Conservation (phyloP, 2,888 invertebrate genomes). For the Anoplius nigerrimus region DNA sequence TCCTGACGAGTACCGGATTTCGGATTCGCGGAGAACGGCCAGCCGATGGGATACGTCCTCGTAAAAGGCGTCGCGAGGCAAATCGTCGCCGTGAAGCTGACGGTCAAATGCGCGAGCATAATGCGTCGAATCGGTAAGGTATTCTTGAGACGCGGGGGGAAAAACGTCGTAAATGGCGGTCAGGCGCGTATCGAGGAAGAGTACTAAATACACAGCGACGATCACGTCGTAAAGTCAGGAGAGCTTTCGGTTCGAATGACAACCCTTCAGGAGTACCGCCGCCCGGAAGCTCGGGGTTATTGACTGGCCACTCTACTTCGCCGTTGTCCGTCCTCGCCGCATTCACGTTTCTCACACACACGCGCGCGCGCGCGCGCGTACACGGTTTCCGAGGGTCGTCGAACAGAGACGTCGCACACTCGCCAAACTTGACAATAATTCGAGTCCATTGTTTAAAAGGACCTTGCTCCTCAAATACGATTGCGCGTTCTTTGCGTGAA, state of each 20-base stretch:
- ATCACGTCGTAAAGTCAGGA: conserved; percentile 68
- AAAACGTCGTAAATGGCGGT: conserved; percentile 30
- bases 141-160: no score
- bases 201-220: conserved; percentile 63
- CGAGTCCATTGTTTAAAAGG: no score
- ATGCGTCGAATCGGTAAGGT: neutral
- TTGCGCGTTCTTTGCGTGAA: no score
- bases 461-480: no score
- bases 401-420: no score
- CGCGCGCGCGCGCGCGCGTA: conserved; percentile 26
- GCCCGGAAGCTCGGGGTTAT: conserved; percentile 70
- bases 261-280: conserved; percentile 68
- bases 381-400: no score
- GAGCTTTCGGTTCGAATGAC: conserved; percentile 72
- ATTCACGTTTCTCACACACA: conserved; percentile 23
- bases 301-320: conserved; percentile 72
- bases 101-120: neutral
- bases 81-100: no score
- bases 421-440: conserved; percentile 6
- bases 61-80: no score
- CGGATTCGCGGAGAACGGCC: no score
- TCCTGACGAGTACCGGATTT: no score
- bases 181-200: conserved; percentile 57
- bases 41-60: no score
- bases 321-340: conserved; percentile 55